Evolutionary conservation across 2,113 vertebrate genomes (phyloP).

Genomic region (Eretmochelys imbricata): DNA sequence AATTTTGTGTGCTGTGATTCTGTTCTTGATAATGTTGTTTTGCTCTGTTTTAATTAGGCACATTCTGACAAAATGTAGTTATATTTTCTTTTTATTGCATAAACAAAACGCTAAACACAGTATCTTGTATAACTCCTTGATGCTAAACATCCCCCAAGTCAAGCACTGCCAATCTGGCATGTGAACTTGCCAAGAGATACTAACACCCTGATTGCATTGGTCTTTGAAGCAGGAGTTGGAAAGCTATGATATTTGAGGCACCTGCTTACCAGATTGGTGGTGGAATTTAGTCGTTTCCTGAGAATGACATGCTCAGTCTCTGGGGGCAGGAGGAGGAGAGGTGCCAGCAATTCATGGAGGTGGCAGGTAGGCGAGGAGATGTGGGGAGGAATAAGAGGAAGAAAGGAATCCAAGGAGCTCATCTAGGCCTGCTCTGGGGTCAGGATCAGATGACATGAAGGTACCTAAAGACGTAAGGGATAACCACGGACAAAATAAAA

Average conservation of each 20-base stretch:
- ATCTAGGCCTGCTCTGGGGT: background rate
- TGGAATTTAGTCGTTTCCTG: background rate
- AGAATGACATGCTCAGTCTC: background rate
- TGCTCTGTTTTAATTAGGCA: constrained; percentile 32
- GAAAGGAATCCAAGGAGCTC: background rate
- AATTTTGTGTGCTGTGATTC: background rate
- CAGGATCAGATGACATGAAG: background rate
- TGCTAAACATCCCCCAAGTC: constrained; percentile 16
- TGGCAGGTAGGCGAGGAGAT: background rate
- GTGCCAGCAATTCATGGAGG: background rate
- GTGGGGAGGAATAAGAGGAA: background rate
- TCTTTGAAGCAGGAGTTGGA: constrained; percentile 7
- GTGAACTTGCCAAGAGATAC: constrained; percentile 12
- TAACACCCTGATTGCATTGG: background rate
- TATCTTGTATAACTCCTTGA: background rate
- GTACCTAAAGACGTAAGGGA: background rate
- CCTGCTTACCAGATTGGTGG: constrained; percentile 30
- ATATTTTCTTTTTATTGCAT: background rate
- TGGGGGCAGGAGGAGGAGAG: background rate
- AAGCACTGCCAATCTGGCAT: constrained; percentile 33
- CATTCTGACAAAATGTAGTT: constrained; percentile 10
- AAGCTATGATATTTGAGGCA: constrained; percentile 40
- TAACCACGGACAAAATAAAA: background rate
- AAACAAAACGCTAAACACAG: background rate
- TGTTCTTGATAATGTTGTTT: constrained; percentile 16